Evolutionary conservation across 2,113 vertebrate genomes (phyloP), one percentile per base, ranked within the genome.

Genomic region (Plecotus auritus): DNA sequence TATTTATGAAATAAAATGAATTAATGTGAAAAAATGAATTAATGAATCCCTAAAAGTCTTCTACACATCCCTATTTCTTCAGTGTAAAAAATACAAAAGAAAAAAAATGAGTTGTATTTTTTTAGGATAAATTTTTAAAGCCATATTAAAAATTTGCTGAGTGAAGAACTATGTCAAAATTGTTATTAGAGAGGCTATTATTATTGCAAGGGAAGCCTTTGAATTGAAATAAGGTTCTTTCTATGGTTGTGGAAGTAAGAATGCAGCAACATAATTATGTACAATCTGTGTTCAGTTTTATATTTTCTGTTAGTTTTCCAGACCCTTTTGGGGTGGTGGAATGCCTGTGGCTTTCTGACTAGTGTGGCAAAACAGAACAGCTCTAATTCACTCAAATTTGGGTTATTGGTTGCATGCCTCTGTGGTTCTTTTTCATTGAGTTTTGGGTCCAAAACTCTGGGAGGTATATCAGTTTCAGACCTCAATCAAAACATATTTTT

Each of bases 271-370:
- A 72, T 49, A 91, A 73, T 89, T 59, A 78, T 86, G 85, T 74
- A 59, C 32, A 56, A 78, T 95, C 56, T 89, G 7, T 42, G 35
- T 89, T 93, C 73, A 1, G 73, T 78, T 93, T 93, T 85, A 78
- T 93, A 47, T 64, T 95, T 85, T 96, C 88, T 11, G 0, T 94
- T 83, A 80, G 13, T 67, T 96, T 74, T 95, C 85, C 85, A 93
- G 85, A 80, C 67, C 85, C 26, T 84, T 80, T 77, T 88, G 73
- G 92, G 90, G 90, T 83, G 88, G 73, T 93, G 74, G 78, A 86
- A 97, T 97, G 96, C 92, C 95, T 97, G 97, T 96, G 96, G 96
- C 88, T 97, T 97, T 92, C 78, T 88, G 85, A 92, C 73, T 88
- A 88, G 85, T 91, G 88, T 84, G 84, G 93, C 95, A 90, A 95